Evolutionary conservation across 2,888 invertebrate genomes (phyloP).

Genomic region (Galeopsomyia nigrocyanea): DNA sequence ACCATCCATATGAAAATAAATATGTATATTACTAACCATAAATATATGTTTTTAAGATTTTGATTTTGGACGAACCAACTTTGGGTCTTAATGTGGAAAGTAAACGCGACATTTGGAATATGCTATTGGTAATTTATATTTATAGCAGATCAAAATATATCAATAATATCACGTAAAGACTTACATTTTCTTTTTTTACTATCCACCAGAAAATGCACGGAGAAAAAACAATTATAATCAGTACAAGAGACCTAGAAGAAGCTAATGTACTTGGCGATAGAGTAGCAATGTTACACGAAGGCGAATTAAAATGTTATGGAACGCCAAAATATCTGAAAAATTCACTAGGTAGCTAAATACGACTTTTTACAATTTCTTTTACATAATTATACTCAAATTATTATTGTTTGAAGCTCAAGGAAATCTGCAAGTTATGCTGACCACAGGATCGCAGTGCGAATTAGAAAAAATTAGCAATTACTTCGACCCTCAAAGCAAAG

Average conservation of each 20-base stretch:
- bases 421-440: conserved; percentile 62
- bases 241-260: conserved; percentile 97
- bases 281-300: conserved; percentile 87
- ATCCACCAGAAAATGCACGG: conserved; percentile 72
- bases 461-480: conserved; percentile 61
- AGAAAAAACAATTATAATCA: conserved; percentile 85
- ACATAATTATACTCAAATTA: neutral
- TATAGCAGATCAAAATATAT: neutral
- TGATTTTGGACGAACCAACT: conserved; percentile 88
- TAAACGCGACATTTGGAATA: conserved; percentile 88
- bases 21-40: too few species aligned
- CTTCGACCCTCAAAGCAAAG: conserved; percentile 67
- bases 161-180: conserved; percentile 1
- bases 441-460: conserved; percentile 63
- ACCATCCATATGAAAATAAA: too few species aligned
- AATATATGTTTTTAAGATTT: conserved; percentile 59
- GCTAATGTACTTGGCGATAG: conserved; percentile 92
- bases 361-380: too few species aligned
- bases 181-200: too few species aligned
- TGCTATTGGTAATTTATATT: conserved; percentile 74
- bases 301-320: conserved; percentile 82
- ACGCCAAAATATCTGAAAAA: conserved; percentile 87
- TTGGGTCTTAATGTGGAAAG: conserved; percentile 94
- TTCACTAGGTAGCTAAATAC: conserved; percentile 73
- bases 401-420: conserved; percentile 58